Conservation (phyloP, 2,113 vertebrate species). For the Nannospalax galili region DNA sequence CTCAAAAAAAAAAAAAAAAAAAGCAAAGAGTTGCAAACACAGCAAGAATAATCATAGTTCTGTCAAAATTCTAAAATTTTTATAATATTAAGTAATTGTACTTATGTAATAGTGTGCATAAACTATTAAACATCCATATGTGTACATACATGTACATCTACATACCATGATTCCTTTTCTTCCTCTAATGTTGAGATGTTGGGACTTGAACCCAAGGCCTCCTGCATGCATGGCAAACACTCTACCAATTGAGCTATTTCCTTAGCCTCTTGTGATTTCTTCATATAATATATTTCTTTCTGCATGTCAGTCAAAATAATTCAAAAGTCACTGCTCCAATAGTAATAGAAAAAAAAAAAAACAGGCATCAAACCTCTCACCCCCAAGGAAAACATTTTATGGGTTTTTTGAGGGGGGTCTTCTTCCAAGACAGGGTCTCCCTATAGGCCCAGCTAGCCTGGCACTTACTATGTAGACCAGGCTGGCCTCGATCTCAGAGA, state of each 20-base stretch:
- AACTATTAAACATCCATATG: neutral
- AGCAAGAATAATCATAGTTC: neutral
- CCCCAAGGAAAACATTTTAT: slow-evolving; percentile 21
- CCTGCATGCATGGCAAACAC: neutral
- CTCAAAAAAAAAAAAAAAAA: neutral
- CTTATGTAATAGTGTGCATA: neutral
- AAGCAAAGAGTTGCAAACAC: neutral
- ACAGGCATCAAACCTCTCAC: neutral
- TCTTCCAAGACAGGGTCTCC: no score
- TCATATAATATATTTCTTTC: slow-evolving; percentile 33
- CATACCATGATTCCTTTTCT: neutral
- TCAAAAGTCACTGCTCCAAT: slow-evolving; percentile 12
- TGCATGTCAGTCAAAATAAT: slow-evolving; percentile 52
- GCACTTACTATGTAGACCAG: no score
- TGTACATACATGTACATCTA: neutral
- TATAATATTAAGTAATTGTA: neutral
- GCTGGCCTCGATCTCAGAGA: no score
- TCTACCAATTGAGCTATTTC: neutral
- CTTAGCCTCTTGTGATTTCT: neutral
- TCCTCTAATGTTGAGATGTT: neutral
- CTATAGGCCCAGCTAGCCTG: no score
- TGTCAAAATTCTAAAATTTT: neutral
- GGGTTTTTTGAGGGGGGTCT: no score
- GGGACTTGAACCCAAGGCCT: neutral
- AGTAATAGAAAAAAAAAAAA: neutral